phyloP scores from a whole-genome alignment of 2,888 invertebrate species.

The Leistus spinibarbis region DNA sequence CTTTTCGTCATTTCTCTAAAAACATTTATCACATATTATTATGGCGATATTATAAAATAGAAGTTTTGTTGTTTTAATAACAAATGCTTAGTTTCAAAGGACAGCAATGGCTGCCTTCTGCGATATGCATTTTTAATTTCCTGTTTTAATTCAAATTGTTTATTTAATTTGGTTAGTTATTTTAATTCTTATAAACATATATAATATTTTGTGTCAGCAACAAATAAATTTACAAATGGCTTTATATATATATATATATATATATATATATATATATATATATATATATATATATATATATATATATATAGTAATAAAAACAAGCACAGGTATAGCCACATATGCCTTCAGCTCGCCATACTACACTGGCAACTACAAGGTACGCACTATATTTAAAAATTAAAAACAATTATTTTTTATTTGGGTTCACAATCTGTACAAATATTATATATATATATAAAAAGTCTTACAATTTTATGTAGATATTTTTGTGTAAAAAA shows the following conservation, averaged over 20 bases:
- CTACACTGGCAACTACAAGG: no score
- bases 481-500: no score
- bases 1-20: background rate
- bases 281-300: conserved; percentile 31
- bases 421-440: no score
- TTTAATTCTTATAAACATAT: background rate
- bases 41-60: background rate
- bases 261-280: conserved; percentile 34
- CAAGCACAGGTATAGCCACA: no score
- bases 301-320: no score
- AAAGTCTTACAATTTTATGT: no score
- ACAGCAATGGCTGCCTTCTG: background rate
- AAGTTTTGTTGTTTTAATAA: background rate
- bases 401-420: no score
- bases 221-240: background rate
- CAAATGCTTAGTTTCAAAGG: background rate
- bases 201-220: background rate
- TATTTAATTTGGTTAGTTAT: background rate
- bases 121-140: conserved; percentile 1
- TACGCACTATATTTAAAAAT: no score
- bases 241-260: conserved; percentile 16
- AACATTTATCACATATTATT: background rate
- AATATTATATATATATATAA: no score
- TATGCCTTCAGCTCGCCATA: no score
- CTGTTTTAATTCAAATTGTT: background rate